phyloP scores from a whole-genome alignment of 2,888 invertebrate genomes.

The Cataglyphis rosenhaueri region DNA sequence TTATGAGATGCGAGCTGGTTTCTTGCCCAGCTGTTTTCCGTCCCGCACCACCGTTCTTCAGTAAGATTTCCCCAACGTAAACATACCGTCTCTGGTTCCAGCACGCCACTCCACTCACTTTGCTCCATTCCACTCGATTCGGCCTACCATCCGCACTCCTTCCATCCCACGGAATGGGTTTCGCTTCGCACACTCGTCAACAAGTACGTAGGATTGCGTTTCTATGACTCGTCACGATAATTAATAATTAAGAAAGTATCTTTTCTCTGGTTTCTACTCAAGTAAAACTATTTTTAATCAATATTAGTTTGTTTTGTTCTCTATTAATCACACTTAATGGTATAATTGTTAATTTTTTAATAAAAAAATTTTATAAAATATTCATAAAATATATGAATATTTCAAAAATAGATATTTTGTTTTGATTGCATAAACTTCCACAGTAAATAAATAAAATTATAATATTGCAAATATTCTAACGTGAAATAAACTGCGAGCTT shows the following conservation, averaged over 20 bases:
- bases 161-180: slow-evolving; percentile 66
- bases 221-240: neutral
- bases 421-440: neutral
- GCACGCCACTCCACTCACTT: slow-evolving; percentile 68
- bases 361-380: neutral
- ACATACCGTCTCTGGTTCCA: slow-evolving; percentile 76
- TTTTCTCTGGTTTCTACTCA: neutral
- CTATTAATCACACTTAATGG: neutral
- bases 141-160: slow-evolving; percentile 55
- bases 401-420: neutral
- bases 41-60: slow-evolving; percentile 74
- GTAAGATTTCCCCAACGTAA: slow-evolving; percentile 84
- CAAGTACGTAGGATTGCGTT: slow-evolving; percentile 66
- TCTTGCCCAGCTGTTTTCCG: slow-evolving; percentile 71
- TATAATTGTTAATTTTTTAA: slow-evolving; percentile 4
- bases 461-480: neutral
- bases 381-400: neutral
- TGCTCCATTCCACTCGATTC: slow-evolving; percentile 59
- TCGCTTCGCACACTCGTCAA: slow-evolving; percentile 64
- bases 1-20: slow-evolving; percentile 79
- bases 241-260: neutral
- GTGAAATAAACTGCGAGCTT: slow-evolving; percentile 30
- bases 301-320: neutral
- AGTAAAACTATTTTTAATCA: neutral
- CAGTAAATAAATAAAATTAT: neutral